Evolutionary conservation across 2,888 invertebrate genomes (phyloP).

Genomic region (Drosophila planitibia): DNA sequence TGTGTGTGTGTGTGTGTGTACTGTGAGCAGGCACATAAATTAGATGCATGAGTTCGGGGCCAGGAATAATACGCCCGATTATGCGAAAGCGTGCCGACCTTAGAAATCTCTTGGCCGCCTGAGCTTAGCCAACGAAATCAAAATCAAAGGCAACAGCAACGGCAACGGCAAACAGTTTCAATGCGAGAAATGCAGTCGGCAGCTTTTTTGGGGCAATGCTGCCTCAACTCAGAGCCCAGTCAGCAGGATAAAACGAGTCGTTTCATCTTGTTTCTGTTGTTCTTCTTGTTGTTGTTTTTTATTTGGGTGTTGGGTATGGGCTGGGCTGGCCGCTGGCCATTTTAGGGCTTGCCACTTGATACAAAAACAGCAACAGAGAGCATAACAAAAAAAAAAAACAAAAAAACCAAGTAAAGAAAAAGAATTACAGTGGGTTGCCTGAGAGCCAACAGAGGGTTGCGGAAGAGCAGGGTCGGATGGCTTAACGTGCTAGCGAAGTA

Average conservation of each 20-base stretch:
- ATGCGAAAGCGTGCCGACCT: constrained; percentile 57
- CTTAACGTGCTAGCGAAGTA: constrained; percentile 39
- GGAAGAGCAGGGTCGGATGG: constrained; percentile 6
- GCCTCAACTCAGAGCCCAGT: constrained; percentile 60
- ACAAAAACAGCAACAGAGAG: constrained; percentile 30
- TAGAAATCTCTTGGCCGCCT: constrained; percentile 38
- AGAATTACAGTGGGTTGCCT: constrained; percentile 6
- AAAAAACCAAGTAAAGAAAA: constrained; percentile 8
- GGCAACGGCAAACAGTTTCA: constrained; percentile 9
- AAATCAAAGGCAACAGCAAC: constrained; percentile 34
- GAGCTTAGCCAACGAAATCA: constrained; percentile 35
- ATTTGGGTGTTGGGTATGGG: constrained; percentile 21
- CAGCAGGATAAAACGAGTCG: constrained; percentile 72
- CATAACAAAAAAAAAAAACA: background rate
- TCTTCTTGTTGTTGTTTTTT: constrained; percentile 18
- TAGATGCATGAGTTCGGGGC: constrained; percentile 39
- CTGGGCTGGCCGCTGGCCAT: constrained; percentile 64
- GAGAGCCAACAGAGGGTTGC: background rate
- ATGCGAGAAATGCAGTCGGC: constrained; percentile 48
- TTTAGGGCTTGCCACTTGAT: constrained; percentile 64
- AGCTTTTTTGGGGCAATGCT: constrained; percentile 18
- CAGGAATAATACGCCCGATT: constrained; percentile 60
- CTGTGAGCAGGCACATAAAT: constrained; percentile 36
- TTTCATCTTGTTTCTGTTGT: constrained; percentile 58
- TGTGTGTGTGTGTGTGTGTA: constrained; percentile 18